Conservation (phyloP, 2,113 vertebrate species). For the Mormyrus lacerda region DNA sequence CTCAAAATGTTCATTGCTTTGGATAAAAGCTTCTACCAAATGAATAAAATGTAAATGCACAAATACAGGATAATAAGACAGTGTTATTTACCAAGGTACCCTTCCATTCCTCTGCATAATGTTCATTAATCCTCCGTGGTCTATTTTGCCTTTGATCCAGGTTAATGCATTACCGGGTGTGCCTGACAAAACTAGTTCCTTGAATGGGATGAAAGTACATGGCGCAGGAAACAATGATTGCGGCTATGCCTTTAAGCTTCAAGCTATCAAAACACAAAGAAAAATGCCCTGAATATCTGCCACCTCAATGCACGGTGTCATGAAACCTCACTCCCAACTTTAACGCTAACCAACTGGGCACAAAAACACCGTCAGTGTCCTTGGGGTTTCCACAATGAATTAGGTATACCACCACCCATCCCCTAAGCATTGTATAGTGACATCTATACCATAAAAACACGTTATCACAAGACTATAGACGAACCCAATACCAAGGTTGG, state of each 20-base stretch:
- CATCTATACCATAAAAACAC: not conserved
- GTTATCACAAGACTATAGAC: not conserved
- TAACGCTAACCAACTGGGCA: not conserved
- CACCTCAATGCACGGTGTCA: not conserved
- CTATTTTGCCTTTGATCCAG: not conserved
- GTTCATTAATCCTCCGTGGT: not conserved
- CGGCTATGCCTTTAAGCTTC: not conserved
- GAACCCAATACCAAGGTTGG: not conserved
- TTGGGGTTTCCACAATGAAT: not conserved
- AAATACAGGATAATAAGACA: not conserved
- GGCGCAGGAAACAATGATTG: not conserved
- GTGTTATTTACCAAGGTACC: not conserved
- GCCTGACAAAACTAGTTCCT: not conserved
- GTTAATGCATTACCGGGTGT: not conserved
- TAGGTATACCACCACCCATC: too few species aligned
- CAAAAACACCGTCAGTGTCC: not conserved
- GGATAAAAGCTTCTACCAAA: not conserved
- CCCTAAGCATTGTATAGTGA: not conserved
- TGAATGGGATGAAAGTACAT: not conserved
- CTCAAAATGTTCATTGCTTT: not conserved
- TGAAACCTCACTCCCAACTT: not conserved
- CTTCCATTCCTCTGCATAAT: not conserved
- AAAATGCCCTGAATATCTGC: not conserved
- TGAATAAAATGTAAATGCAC: not conserved
- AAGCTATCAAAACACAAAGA: not conserved